phyloP scores from a whole-genome alignment of 1,140 invertebrate genomes.

The Alviniconcha marisindica region DNA sequence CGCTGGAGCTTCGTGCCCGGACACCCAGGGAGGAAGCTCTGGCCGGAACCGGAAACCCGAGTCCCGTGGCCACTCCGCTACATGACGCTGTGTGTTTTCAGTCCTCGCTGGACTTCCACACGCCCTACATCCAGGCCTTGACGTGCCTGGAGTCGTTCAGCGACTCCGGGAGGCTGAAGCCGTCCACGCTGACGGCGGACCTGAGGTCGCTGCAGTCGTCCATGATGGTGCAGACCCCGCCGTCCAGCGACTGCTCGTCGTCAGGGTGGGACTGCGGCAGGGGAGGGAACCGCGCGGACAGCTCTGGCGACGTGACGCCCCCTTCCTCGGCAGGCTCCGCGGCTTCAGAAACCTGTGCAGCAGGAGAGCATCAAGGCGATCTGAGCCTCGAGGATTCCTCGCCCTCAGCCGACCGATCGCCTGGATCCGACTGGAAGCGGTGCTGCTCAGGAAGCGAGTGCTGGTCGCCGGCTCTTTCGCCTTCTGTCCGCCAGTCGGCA shows the following conservation, averaged over 20 bases:
- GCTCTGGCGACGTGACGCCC: too few relatives aligned
- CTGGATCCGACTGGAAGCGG: too few relatives aligned
- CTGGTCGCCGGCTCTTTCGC: too few relatives aligned
- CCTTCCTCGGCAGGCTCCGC: too few relatives aligned
- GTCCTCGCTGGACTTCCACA: neutral
- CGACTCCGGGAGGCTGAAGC: neutral
- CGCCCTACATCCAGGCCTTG: neutral
- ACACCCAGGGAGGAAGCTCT: neutral
- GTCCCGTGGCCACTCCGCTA: neutral
- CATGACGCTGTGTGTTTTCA: neutral
- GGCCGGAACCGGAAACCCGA: neutral
- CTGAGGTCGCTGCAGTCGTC: neutral
- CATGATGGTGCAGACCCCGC: neutral
- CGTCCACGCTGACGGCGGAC: neutral
- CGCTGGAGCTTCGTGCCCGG: neutral
- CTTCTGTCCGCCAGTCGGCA: too few relatives aligned
- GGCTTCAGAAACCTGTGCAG: too few relatives aligned
- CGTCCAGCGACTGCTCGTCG: neutral
- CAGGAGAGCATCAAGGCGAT: too few relatives aligned
- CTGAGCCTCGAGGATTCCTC: too few relatives aligned
- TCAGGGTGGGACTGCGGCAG: neutral
- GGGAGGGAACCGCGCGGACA: too few relatives aligned
- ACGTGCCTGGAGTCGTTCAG: conserved; percentile 11
- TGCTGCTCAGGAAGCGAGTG: too few relatives aligned
- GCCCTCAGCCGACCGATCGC: too few relatives aligned